Base-by-base conservation (phyloP, 2,888 invertebrate genomes). In the Limnephilus marmoratus region DNA sequence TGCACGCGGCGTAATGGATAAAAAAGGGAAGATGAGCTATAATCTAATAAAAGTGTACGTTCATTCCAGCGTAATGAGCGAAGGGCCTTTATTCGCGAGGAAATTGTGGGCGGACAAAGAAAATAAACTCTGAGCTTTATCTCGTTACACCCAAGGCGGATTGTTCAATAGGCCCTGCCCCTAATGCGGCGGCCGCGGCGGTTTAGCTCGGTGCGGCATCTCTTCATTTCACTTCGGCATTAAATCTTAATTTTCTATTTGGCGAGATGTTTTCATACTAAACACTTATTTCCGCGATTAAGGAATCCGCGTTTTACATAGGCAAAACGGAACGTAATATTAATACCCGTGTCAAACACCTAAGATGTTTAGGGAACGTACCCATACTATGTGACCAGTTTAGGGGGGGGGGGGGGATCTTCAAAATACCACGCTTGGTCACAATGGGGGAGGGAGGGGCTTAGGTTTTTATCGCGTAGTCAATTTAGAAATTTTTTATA, bases 1-100 rank as follows among this genome's bases (percentile, higher is more conserved):
- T 86, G 85, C 90, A 49, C 45, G 89, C 91, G 87, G 87, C 87
- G 87, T 87, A 87, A 87, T 45, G 31, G 81, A 86, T 92, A 87
- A 92, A 92, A 68, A 92, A 92, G 91, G 86, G 90, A 91, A 91
- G 91, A 90, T 86, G 91, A 92, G 92, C 90, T 87, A 93, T 93
- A 93, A 92, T 93, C 92, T 92, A 91, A 92, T 93, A 92, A 93
- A 91, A 86, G 92, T 90, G 92, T 93, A 90, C 83, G 87, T 93
- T 93, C 85, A 92, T 92, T 92, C 91, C 91, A 81, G 91, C 90
- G 90, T 92, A 91, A 92, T 92, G 93, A 92, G 92, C 85, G 90
- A 80, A 87, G 87, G 68, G 87, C 87, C 87, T 87, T 87, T 87
- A 87, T 87, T 68, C 87, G 31, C 53, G 45, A 91, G 91, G 86